Conservation (phyloP, 2,888 invertebrate species). For the Sesia apiformis region DNA sequence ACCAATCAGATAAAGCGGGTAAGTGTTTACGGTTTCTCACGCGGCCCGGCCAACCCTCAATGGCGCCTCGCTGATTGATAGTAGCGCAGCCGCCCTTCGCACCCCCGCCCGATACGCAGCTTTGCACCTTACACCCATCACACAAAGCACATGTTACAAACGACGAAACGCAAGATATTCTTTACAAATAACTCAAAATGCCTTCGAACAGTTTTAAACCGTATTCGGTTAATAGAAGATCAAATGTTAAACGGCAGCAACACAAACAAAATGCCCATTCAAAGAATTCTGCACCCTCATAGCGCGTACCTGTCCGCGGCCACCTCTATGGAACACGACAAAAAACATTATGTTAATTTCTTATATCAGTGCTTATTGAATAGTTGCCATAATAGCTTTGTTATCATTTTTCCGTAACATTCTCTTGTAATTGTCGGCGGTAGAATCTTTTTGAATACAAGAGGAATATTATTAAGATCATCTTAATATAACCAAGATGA, state of each 20-base stretch:
- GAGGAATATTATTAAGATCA: too few species aligned
- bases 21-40: slow-evolving; percentile 75
- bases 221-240: slow-evolving; percentile 14
- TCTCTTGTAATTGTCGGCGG: slow-evolving; percentile 48
- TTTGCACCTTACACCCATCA: not conserved
- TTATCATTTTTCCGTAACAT: slow-evolving; percentile 65
- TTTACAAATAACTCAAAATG: slow-evolving; percentile 18
- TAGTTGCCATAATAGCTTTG: slow-evolving; percentile 67
- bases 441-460: not conserved
- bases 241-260: slow-evolving; percentile 10
- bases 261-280: slow-evolving; percentile 47
- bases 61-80: slow-evolving; percentile 74
- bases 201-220: slow-evolving; percentile 15
- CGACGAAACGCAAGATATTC: slow-evolving; percentile 12
- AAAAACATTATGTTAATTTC: slow-evolving; percentile 71
- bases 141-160: not conserved
- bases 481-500: too few species aligned
- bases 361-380: slow-evolving; percentile 63
- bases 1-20: slow-evolving; percentile 67
- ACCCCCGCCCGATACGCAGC: slow-evolving; percentile 23
- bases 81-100: slow-evolving; percentile 58
- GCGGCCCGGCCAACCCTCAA: slow-evolving; percentile 68
- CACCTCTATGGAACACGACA: slow-evolving; percentile 64
- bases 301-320: slow-evolving; percentile 68
- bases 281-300: slow-evolving; percentile 73